phyloP scores from a whole-genome alignment of 2,888 invertebrate species.

The Leptinotarsa rubiginosa region DNA sequence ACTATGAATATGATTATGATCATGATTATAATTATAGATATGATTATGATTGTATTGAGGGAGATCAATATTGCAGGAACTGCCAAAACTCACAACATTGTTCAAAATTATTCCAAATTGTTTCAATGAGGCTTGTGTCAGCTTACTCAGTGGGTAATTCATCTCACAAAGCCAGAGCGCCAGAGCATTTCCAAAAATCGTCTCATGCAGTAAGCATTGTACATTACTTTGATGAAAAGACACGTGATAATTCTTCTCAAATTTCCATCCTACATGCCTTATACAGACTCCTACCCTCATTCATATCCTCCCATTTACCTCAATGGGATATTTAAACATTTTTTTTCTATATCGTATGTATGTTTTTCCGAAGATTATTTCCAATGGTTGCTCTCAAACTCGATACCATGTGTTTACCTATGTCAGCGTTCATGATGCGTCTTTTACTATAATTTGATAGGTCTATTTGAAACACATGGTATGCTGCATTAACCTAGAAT shows the following conservation, averaged over 20 bases:
- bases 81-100: background rate
- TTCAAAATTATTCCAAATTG: too few relatives aligned
- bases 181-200: background rate
- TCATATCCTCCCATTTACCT: conserved; percentile 31
- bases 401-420: too few relatives aligned
- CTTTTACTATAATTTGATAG: background rate
- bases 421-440: too few relatives aligned
- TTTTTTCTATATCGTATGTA: conserved; percentile 19
- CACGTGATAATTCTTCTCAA: background rate
- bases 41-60: too few relatives aligned
- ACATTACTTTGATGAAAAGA: background rate
- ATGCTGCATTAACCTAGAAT: background rate
- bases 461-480: background rate
- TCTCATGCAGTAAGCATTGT: background rate
- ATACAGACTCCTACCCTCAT: conserved; percentile 30
- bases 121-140: too few relatives aligned
- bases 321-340: conserved; percentile 42
- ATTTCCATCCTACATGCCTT: conserved; percentile 28
- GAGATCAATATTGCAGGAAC: too few relatives aligned
- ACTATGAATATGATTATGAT: too few relatives aligned
- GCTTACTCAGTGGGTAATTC: too few relatives aligned
- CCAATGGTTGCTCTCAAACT: background rate
- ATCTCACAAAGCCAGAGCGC: background rate
- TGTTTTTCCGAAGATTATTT: conserved; percentile 12
- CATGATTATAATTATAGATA: too few relatives aligned